Percentiles rank a stretch among this genome's conserved stretches.
Conservation (phyloP, 2,797 vertebrate species). For the Apogon talboti region DNA sequence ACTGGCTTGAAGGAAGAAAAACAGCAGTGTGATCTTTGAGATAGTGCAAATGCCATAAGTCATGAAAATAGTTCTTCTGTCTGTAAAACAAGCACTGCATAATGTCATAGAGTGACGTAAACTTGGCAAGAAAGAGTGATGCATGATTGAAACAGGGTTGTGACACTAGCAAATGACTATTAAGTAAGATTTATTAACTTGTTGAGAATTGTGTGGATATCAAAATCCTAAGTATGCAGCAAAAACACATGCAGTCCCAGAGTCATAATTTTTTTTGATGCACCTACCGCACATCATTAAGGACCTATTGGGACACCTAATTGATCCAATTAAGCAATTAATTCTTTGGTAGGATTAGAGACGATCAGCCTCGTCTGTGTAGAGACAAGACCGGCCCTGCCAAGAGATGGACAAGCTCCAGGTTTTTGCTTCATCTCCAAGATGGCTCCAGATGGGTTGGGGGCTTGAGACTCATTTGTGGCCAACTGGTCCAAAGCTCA, state of each 20-base stretch:
- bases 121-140: constrained; percentile 48
- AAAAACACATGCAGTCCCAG: not conserved
- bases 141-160: constrained; percentile 57
- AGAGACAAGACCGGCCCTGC: constrained; percentile 61
- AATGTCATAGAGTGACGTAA: constrained; percentile 60
- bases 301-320: constrained; percentile 76
- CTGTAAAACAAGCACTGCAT: constrained; percentile 78
- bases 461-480: constrained; percentile 70
- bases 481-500: constrained; percentile 75
- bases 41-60: constrained; percentile 86
- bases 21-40: constrained; percentile 82
- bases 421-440: constrained; percentile 71
- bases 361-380: constrained; percentile 58
- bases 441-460: constrained; percentile 80
- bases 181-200: constrained; percentile 57
- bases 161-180: constrained; percentile 52
- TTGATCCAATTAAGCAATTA: constrained; percentile 82
- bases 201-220: constrained; percentile 29
- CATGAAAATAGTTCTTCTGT: constrained; percentile 85
- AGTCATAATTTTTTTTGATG: constrained; percentile 38
- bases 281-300: constrained; percentile 55
- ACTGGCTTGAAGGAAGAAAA: constrained; percentile 85
- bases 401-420: constrained; percentile 79
- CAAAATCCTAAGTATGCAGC: constrained; percentile 18
- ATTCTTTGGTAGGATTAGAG: constrained; percentile 79